Evolutionary conservation across 2,888 invertebrate species (phyloP).

Genomic region (Chrysotoxum bicinctum): DNA sequence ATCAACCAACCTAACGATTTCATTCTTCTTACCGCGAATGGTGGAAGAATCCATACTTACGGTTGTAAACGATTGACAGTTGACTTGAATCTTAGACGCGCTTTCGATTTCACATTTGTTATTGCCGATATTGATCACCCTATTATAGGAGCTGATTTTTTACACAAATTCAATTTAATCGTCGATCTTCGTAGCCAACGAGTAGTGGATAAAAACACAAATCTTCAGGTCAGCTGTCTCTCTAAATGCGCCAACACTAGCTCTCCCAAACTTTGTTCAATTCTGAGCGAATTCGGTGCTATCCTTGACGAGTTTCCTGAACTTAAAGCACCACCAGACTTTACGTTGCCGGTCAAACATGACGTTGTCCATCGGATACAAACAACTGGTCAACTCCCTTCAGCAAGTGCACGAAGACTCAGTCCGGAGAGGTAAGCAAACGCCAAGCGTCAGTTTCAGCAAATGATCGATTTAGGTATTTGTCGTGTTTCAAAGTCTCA

Average conservation of each 20-base stretch:
- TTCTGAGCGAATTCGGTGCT: constrained; percentile 37
- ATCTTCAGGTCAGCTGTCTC: constrained; percentile 4
- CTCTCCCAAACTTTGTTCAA: constrained; percentile 21
- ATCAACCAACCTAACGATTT: constrained; percentile 20
- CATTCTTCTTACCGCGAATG: constrained; percentile 32
- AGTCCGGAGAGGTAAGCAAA: constrained; percentile 73
- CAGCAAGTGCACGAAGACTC: constrained; percentile 59
- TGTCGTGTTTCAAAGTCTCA: constrained; percentile 72
- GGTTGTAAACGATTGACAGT: constrained; percentile 20
- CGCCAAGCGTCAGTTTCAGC: constrained; percentile 73
- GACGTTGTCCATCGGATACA: constrained; percentile 49
- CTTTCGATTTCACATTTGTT: constrained; percentile 21
- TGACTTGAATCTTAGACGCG: constrained; percentile 10
- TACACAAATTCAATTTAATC: constrained; percentile 2
- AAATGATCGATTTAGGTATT: constrained; percentile 73
- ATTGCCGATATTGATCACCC: constrained; percentile 25
- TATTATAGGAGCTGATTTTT: constrained; percentile 29
- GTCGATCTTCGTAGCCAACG: background rate
- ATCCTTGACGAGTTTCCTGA: constrained; percentile 41
- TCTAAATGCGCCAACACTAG: background rate
- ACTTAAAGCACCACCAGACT: constrained; percentile 51
- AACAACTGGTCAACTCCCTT: constrained; percentile 59
- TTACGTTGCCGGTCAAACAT: constrained; percentile 41
- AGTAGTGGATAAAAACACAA: constrained; percentile 3
- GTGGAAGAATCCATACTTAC: constrained; percentile 21